Base-by-base conservation (phyloP, 2,113 vertebrate species). In the Corapipo altera region DNA sequence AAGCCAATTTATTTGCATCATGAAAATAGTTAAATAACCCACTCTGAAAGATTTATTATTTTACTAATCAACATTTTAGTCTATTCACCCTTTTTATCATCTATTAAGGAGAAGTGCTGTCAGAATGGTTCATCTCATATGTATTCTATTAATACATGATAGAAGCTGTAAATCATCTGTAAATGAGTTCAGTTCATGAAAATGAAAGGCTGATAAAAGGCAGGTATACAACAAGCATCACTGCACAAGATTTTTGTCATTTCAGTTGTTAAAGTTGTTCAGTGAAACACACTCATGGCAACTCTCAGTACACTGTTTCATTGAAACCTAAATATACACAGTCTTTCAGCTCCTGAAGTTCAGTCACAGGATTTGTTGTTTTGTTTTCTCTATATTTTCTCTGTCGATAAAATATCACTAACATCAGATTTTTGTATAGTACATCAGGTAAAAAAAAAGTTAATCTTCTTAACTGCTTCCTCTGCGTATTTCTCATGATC, bases 181-280 rank as follows among this genome's bases (percentile, higher is more conserved):
- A 91, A 95, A 93, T 89, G 48, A 85, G 39, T 76, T 86, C 66
- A 91, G 43, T 44, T 85, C 43, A 67, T 73, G 81, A 88, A 96
- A 91, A 62, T 13, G 35, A 70, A 30, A 86, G 21, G 7, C 22
- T 59, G 66, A 70, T 79, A 93, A 89, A 23, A 88, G n/a, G 37
- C 43, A 91, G 22, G 39, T 44, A 54, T 66, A 71, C 11, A 86
- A 58, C 44, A 91, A 91, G n/a, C 39, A 57, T 22, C 33, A 72
- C 18, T 69, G 49, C 11, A 49, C 52, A 52, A 82, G 27, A 2
- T 76, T 73, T 64, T 84, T 94, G 27, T 92, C 35, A 67, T 48
- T 64, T 32, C 18, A 32, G 12, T 61, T 72, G 55, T 51, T 71
- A 71, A 59, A 80, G n/a, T 58, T 92, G 33, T 77, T 84, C 65